Percentiles rank a stretch among this genome's conserved stretches.
These are phyloP conservation scores for Microchrysa polita DNA, from an alignment of 2,888 invertebrate species.

Conservation along the genomic window DNA sequence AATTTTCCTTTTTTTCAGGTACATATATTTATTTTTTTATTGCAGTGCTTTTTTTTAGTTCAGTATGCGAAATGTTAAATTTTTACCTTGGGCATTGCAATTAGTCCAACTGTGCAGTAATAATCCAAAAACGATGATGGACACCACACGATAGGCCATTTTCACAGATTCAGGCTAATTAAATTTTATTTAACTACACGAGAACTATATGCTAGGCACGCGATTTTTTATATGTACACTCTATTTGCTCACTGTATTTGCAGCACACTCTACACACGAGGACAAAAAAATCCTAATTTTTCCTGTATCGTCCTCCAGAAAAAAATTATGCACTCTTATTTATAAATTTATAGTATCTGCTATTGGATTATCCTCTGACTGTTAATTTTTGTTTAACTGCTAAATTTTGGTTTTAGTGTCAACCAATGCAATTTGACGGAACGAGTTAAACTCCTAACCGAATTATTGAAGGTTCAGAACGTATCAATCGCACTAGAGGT, in stretches of 20 bases:
- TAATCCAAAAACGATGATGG: slow-evolving; percentile 38
- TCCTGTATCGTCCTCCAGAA: not conserved
- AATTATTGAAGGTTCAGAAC: not conserved
- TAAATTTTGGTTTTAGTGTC: too few relatives aligned
- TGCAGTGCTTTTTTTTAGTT: not conserved
- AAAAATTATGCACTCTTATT: not conserved
- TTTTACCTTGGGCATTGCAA: slow-evolving; percentile 37
- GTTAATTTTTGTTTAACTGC: slow-evolving; percentile 1
- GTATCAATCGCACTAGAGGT: too few relatives aligned
- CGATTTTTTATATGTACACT: too few relatives aligned
- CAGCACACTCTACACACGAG: not conserved
- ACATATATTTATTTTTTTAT: too few relatives aligned
- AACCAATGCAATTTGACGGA: not conserved
- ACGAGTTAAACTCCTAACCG: not conserved
- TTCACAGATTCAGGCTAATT: slow-evolving; percentile 24
- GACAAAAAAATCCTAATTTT: too few relatives aligned
- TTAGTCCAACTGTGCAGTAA: slow-evolving; percentile 35
- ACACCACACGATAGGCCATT: slow-evolving; percentile 22
- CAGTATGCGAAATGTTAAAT: not conserved
- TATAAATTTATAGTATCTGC: not conserved
- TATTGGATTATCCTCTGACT: not conserved
- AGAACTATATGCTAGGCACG: not conserved
- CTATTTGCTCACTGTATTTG: too few relatives aligned
- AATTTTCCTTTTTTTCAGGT: too few relatives aligned
- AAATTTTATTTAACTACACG: slow-evolving; percentile 19